Evolutionary conservation across 2,797 vertebrate species (phyloP).

Genomic region (Poliocrania exsul): DNA sequence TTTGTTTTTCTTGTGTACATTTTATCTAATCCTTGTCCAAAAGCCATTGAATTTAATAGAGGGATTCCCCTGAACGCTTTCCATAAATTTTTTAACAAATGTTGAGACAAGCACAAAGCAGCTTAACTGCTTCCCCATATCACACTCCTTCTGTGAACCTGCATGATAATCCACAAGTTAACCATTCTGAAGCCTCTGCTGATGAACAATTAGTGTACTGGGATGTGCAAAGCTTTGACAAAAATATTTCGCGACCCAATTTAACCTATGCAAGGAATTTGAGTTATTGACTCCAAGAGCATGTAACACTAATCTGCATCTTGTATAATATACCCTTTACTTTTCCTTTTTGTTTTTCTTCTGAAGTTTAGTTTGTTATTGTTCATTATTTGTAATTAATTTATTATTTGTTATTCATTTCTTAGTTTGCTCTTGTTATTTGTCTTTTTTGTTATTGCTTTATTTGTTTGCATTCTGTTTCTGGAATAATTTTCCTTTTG

Average conservation of each 20-base stretch:
- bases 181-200: background rate
- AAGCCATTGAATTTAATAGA: background rate
- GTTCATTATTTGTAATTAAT: slow-evolving; percentile 17
- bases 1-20: background rate
- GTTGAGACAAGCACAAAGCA: background rate
- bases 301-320: background rate
- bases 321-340: background rate
- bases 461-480: slow-evolving; percentile 37
- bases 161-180: background rate
- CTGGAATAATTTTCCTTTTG: background rate
- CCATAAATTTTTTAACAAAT: background rate
- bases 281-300: background rate
- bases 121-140: background rate
- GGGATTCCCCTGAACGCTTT: background rate
- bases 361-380: slow-evolving; percentile 4
- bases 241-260: background rate
- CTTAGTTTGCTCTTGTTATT: slow-evolving; percentile 35
- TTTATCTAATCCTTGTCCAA: background rate
- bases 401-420: slow-evolving; percentile 48
- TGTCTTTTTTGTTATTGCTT: slow-evolving; percentile 25
- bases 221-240: background rate
- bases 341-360: background rate
- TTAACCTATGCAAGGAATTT: background rate
- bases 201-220: background rate
- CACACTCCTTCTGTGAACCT: background rate